Percentiles rank a stretch among this genome's conserved stretches.
phyloP scores from a whole-genome alignment of 2,113 vertebrate species.

The Platichthys stellatus region DNA sequence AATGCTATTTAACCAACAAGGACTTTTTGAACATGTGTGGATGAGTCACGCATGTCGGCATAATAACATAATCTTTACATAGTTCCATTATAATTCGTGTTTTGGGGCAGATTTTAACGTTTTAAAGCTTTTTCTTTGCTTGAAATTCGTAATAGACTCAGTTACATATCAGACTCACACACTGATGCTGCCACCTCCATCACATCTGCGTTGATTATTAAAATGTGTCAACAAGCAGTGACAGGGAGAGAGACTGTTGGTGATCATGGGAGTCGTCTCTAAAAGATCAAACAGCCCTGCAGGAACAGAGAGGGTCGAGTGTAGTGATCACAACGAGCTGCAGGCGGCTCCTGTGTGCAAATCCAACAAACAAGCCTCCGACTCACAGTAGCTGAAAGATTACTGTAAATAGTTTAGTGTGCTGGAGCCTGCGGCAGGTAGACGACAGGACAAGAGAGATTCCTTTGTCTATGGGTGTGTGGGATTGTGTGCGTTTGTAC shows the following conservation, averaged over 20 bases:
- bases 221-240: slow-evolving; percentile 46
- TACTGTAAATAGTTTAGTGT: slow-evolving; percentile 58
- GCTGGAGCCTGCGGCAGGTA: slow-evolving; percentile 38
- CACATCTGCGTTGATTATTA: slow-evolving; percentile 32
- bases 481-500: not conserved
- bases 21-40: no score
- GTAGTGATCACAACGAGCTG: not conserved
- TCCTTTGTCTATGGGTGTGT: slow-evolving; percentile 13
- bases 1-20: no score
- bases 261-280: not conserved
- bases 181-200: slow-evolving; percentile 1
- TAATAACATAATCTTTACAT: no score
- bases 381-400: slow-evolving; percentile 44
- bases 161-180: not conserved
- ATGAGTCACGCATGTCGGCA: no score
- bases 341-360: slow-evolving; percentile 17
- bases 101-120: no score
- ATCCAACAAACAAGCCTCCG: slow-evolving; percentile 36
- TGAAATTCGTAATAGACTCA: not conserved
- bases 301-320: not conserved
- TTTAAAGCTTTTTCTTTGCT: not conserved
- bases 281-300: not conserved
- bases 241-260: slow-evolving; percentile 4
- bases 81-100: no score
- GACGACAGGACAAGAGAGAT: slow-evolving; percentile 23